These are phyloP conservation scores for Pocillopora meandrina DNA, from an alignment of 92 coral and sea anemone genomes.

Conservation along the genomic window DNA sequence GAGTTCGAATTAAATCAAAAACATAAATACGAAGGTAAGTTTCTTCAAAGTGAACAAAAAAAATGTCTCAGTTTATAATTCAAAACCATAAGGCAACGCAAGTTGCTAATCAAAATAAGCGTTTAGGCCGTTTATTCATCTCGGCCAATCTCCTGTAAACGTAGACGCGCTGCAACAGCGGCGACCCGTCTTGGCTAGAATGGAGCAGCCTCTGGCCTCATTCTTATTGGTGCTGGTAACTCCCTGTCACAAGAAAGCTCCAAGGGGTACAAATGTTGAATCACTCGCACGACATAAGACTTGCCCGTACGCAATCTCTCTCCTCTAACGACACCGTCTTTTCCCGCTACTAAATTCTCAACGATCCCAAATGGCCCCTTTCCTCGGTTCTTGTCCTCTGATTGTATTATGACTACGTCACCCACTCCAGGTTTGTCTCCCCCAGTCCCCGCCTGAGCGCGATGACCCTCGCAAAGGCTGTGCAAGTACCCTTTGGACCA, in stretches of 20 bases:
- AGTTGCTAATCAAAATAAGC: too few species aligned
- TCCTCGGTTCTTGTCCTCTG: constrained; percentile 39
- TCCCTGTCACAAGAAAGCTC: constrained; percentile 42
- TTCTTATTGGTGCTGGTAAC: too few species aligned
- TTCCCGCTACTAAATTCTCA: constrained; percentile 18
- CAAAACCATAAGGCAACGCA: too few species aligned
- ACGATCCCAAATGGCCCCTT: constrained; percentile 52
- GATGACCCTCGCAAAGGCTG: constrained; percentile 14
- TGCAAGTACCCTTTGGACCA: constrained; percentile 9
- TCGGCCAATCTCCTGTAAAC: too few species aligned
- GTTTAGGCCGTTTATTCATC: too few species aligned
- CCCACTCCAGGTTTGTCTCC: constrained; percentile 22
- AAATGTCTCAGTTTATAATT: background rate
- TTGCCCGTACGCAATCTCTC: constrained; percentile 46
- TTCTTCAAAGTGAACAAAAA: background rate
- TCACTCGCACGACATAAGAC: constrained; percentile 34
- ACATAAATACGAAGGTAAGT: background rate
- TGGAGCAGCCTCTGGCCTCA: too few species aligned
- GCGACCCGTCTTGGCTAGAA: too few species aligned
- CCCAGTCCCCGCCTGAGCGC: constrained; percentile 29
- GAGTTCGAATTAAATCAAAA: background rate
- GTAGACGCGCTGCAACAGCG: too few species aligned
- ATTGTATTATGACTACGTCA: constrained; percentile 50
- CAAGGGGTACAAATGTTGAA: constrained; percentile 47
- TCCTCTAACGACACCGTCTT: constrained; percentile 23